These are phyloP conservation scores for Oreohelix idahoensis DNA, from an alignment of 1,140 invertebrate species.

Conservation along the genomic window DNA sequence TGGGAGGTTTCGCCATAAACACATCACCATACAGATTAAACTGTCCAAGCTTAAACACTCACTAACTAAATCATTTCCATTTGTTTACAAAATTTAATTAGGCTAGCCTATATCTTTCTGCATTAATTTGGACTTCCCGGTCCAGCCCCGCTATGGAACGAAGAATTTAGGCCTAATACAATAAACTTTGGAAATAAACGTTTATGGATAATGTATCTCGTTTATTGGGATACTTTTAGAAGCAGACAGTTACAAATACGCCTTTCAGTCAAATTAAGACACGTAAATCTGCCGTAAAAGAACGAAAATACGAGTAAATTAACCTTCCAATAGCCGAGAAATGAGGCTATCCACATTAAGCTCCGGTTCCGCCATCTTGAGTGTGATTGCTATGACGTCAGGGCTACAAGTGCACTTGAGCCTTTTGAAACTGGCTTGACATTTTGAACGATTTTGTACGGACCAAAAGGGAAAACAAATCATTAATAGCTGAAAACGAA, in stretches of 20 bases:
- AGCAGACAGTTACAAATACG: background rate
- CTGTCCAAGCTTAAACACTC: no score
- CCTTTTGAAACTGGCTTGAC: no score
- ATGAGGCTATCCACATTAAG: constrained; percentile 96
- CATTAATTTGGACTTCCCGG: constrained; percentile 11
- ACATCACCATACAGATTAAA: no score
- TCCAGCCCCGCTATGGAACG: background rate
- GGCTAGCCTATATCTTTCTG: no score
- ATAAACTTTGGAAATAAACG: background rate
- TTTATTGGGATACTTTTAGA: background rate
- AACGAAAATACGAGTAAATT: background rate
- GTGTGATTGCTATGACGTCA: constrained; percentile 46
- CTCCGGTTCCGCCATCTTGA: constrained; percentile 89
- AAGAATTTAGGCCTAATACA: background rate
- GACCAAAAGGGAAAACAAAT: no score
- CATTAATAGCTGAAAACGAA: no score
- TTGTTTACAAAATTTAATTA: no score
- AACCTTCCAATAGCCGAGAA: constrained; percentile 94
- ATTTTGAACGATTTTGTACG: no score
- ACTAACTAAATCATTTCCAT: no score
- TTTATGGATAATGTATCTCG: background rate
- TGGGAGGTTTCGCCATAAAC: no score
- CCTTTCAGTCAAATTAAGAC: background rate
- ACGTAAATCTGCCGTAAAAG: background rate
- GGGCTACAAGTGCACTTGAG: background rate